These are phyloP conservation scores for Scolopax mira DNA, from an alignment of 2,113 vertebrate species.

Conservation along the genomic window DNA sequence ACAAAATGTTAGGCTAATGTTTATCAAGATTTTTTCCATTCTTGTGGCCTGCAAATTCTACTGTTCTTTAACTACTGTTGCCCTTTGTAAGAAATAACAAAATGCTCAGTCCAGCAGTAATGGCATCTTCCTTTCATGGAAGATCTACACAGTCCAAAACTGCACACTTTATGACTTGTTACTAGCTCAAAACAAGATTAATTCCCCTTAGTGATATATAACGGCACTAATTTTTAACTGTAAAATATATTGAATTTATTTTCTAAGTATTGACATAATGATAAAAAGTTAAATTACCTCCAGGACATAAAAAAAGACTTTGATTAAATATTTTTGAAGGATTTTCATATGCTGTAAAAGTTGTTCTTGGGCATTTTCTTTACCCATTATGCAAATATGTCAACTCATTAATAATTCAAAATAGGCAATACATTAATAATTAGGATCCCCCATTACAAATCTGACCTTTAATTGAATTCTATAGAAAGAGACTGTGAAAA, in stretches of 20 bases:
- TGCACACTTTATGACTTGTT: not conserved
- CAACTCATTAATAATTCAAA: conserved; percentile 81
- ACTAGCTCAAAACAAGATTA: not conserved
- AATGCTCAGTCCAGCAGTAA: not conserved
- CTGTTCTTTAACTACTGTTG: not conserved
- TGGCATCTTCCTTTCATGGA: not conserved
- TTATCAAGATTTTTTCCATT: not conserved
- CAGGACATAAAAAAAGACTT: not conserved
- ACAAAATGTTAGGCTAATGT: not conserved
- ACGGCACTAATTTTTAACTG: not conserved
- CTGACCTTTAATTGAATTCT: conserved; percentile 87
- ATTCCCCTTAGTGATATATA: not conserved
- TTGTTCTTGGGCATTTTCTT: conserved; percentile 75
- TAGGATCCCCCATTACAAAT: conserved; percentile 78
- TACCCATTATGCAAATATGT: conserved; percentile 80
- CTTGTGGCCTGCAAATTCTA: not conserved
- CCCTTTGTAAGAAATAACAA: not conserved
- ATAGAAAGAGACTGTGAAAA: conserved; percentile 78
- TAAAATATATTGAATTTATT: conserved; percentile 38
- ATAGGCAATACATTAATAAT: conserved; percentile 82
- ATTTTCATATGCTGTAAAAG: conserved; percentile 51
- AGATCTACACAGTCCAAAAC: not conserved
- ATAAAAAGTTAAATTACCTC: conserved; percentile 4
- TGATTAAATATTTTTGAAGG: conserved; percentile 57
- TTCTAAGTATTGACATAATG: conserved; percentile 26